Conservation (phyloP, 1,140 invertebrate species). For the Oedothorax gibbosus region DNA sequence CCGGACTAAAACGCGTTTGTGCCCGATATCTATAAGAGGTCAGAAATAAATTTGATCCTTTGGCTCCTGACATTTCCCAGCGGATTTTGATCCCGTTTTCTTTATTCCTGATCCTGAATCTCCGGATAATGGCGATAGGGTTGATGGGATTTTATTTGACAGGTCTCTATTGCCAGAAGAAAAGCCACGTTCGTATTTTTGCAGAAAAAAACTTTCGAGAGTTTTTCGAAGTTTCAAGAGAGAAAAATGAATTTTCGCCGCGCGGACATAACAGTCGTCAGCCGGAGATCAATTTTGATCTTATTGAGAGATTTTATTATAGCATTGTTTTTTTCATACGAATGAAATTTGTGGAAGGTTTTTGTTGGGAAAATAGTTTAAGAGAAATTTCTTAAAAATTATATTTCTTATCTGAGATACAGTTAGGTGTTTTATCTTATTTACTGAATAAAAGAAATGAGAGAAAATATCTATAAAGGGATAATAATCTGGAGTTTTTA, state of each 20-base stretch:
- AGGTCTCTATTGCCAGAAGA: conserved; percentile 18
- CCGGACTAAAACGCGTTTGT: conserved; percentile 37
- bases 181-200: too few relatives aligned
- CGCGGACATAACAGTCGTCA: conserved; percentile 48
- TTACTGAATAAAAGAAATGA: too few relatives aligned
- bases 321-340: too few relatives aligned
- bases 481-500: too few relatives aligned
- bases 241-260: conserved; percentile 29
- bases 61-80: conserved; percentile 37
- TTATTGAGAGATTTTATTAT: too few relatives aligned
- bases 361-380: too few relatives aligned
- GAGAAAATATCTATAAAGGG: too few relatives aligned
- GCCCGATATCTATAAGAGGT: conserved; percentile 30
- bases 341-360: too few relatives aligned
- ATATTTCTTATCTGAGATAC: too few relatives aligned
- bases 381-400: too few relatives aligned
- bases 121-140: conserved; percentile 24
- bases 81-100: conserved; percentile 10
- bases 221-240: conserved; percentile 12
- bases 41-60: conserved; percentile 43
- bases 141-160: conserved; percentile 55
- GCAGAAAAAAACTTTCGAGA: conserved; percentile 25
- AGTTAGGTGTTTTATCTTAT: too few relatives aligned
- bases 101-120: neutral
- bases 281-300: conserved; percentile 43